phyloP scores from a whole-genome alignment of 2,888 invertebrate species.

The Tethea ocularis region DNA sequence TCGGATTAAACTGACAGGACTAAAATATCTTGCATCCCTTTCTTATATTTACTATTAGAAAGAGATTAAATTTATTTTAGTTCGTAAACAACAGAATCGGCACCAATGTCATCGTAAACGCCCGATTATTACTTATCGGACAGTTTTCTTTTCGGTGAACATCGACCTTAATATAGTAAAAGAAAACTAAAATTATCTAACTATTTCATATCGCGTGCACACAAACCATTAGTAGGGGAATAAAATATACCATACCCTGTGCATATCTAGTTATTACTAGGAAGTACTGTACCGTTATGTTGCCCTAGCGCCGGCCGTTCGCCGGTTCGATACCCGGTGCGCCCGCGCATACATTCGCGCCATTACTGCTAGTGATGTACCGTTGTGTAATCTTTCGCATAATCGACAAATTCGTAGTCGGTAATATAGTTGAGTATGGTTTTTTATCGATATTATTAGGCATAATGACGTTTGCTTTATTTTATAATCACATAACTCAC shows the following conservation, averaged over 20 bases:
- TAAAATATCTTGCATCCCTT: no score
- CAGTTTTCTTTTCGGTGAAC: no score
- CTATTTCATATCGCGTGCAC: not conserved
- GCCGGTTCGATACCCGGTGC: slow-evolving; percentile 28
- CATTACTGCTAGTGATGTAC: slow-evolving; percentile 19
- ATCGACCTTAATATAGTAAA: no score
- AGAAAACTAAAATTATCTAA: no score
- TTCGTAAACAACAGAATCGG: no score
- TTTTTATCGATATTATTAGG: not conserved
- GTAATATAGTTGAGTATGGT: not conserved
- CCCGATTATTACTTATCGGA: no score
- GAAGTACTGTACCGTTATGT: slow-evolving; percentile 50
- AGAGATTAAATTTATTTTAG: no score
- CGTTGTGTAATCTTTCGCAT: slow-evolving; percentile 18
- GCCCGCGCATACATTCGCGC: slow-evolving; percentile 19
- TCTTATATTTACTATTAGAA: no score
- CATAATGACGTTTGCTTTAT: no score
- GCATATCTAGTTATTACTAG: slow-evolving; percentile 30
- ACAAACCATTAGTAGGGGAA: not conserved
- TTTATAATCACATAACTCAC: no score
- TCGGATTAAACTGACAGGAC: no score
- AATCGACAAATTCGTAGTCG: slow-evolving; percentile 10
- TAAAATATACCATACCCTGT: not conserved
- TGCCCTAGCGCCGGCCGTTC: slow-evolving; percentile 43
- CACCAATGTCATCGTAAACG: no score